Percentiles rank a stretch among this genome's conserved stretches.
phyloP scores from a whole-genome alignment of 2,113 vertebrate species.

The Anser cygnoides region DNA sequence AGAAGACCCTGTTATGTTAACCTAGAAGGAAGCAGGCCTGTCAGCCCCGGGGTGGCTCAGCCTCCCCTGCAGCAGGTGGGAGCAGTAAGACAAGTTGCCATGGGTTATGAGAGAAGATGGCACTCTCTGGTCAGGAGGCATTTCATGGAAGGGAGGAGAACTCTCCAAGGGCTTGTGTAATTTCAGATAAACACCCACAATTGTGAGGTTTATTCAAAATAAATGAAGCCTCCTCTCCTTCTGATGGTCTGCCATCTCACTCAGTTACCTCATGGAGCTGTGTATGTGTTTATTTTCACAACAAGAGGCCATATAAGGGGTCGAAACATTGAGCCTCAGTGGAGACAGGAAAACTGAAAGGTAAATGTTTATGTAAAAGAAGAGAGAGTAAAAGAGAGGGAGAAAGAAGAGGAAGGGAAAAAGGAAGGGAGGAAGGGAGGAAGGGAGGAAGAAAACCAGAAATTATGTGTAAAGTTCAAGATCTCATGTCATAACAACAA shows the following conservation, averaged over 20 bases:
- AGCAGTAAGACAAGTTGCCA: not conserved
- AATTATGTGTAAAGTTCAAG: not conserved
- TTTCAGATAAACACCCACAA: not conserved
- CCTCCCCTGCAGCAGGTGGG: not conserved
- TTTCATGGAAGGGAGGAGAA: not conserved
- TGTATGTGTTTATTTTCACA: slow-evolving; percentile 10
- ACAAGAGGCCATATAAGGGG: not conserved
- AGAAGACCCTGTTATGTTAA: not conserved
- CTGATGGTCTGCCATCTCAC: not conserved
- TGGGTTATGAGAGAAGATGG: not conserved
- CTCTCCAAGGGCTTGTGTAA: not conserved
- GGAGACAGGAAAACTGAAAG: slow-evolving; percentile 15
- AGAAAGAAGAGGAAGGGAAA: accelerated
- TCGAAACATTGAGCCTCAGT: not conserved
- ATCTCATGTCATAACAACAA: slow-evolving; percentile 7
- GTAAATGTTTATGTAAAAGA: slow-evolving; percentile 51
- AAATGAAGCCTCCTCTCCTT: not conserved
- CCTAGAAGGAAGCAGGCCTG: not conserved
- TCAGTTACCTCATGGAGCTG: not conserved
- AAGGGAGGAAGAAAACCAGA: not conserved
- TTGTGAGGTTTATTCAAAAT: not conserved
- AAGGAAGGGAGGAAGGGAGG: too few species aligned
- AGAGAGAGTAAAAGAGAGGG: not conserved
- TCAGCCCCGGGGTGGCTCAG: not conserved
- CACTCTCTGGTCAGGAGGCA: not conserved